Evolutionary conservation across 2,797 vertebrate genomes (phyloP).

Genomic region (Pangasius macronema): DNA sequence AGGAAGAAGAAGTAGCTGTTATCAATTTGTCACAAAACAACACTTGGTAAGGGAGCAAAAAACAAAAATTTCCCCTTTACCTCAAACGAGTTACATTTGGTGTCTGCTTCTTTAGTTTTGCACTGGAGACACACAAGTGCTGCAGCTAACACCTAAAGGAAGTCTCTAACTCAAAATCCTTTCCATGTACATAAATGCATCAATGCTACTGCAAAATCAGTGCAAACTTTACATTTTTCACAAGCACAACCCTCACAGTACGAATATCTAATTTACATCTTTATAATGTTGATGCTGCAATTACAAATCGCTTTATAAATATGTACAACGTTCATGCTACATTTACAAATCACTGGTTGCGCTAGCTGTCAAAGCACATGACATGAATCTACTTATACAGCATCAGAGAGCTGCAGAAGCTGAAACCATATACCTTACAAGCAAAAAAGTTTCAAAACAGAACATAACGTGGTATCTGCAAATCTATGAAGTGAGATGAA

Average conservation of each 20-base stretch:
- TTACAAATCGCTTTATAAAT: neutral
- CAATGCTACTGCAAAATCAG: neutral
- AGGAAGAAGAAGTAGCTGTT: neutral
- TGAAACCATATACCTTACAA: neutral
- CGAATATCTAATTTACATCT: neutral
- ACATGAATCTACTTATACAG: neutral
- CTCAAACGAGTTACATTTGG: neutral
- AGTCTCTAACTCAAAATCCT: neutral
- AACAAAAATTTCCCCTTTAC: neutral
- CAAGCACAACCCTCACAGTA: neutral
- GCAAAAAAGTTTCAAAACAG: no score
- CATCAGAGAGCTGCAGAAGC: neutral
- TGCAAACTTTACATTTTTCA: neutral
- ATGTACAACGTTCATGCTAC: neutral
- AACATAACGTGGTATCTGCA: neutral
- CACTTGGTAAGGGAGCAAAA: neutral
- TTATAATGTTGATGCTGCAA: neutral
- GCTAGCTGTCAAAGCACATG: neutral
- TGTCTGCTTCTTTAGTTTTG: neutral
- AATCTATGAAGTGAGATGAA: neutral
- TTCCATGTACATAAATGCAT: neutral
- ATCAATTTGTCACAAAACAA: conserved; percentile 1
- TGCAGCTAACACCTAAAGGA: neutral
- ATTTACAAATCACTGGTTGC: neutral
- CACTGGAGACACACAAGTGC: neutral